Evolutionary conservation across 2,113 vertebrate species (phyloP).

Genomic region (Mohoua ochrocephala): DNA sequence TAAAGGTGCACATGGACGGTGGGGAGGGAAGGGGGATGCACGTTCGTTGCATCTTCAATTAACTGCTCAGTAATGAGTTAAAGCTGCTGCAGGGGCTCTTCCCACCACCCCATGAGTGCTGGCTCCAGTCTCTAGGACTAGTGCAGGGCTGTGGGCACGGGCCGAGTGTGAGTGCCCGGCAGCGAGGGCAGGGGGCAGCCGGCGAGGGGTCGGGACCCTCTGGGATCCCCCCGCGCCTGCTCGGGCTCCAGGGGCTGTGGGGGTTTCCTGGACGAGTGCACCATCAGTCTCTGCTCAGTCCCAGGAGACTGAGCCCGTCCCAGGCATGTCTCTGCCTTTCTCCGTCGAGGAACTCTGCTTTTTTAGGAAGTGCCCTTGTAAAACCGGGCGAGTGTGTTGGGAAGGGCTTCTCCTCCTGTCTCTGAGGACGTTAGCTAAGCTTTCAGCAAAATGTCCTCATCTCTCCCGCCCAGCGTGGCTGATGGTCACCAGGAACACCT

Average conservation of each 20-base stretch:
- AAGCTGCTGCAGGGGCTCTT: background rate
- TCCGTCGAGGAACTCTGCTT: rapidly evolving
- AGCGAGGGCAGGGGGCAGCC: background rate
- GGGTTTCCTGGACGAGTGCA: rapidly evolving
- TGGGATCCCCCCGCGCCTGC: rapidly evolving
- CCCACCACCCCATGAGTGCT: rapidly evolving
- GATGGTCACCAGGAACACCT: background rate
- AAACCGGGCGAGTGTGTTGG: rapidly evolving
- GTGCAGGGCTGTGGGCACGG: rapidly evolving
- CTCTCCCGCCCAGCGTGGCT: background rate
- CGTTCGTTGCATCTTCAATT: background rate
- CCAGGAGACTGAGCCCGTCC: background rate
- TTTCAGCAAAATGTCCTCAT: rapidly evolving
- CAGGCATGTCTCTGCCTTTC: rapidly evolving
- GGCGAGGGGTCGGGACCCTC: background rate
- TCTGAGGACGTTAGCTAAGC: background rate
- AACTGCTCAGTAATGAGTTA: background rate
- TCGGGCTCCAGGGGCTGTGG: rapidly evolving
- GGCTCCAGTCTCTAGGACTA: rapidly evolving
- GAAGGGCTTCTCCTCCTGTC: background rate
- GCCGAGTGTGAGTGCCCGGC: rapidly evolving
- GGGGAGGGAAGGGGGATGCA: background rate
- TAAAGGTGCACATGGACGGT: rapidly evolving
- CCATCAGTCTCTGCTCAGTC: rapidly evolving
- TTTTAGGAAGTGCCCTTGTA: rapidly evolving